Base-by-base conservation (phyloP, 2,797 vertebrate genomes). In the Cephalopachus bancanus region DNA sequence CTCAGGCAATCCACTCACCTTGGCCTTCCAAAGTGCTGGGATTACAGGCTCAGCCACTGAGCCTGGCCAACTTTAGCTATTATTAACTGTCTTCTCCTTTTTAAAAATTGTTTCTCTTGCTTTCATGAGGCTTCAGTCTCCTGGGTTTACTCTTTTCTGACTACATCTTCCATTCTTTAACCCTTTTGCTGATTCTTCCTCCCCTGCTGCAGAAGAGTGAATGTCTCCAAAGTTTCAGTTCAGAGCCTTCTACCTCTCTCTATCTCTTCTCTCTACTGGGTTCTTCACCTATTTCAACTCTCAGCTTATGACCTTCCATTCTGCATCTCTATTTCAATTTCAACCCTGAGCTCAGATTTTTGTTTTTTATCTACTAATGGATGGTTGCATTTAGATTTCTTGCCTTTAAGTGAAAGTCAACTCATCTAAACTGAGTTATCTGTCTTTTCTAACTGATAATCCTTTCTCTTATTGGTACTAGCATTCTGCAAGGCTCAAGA, bases 111-210 rank as follows among this genome's bases (percentile, higher is more conserved):
- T 59, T 64, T 65, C 28, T 17, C 44, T 81, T 65, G 44, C 9
- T 91, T 95, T 86, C 71, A n/a, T 22, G 65, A 55, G 81, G 64
- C 37, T 84, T 30, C 28, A 33, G 60, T 64, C 67, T 83, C 94
- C 19, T 60, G n/a, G 49, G 24, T 75, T n/a, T 87, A 28, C 14
- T 84, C 44, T 74, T 15, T 12, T 19, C 67, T 59, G 15, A 44
- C 57, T 74, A 10, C 44, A 9, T 72, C 67, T 65, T 89, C 59
- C 64, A 37, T 49, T 67, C 37, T 20, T 30, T 26, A 33, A 57
- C 10, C 28, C 33, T 26, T 49, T 75, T 7, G 20, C 49, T 83
- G 24, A 30, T 60, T 62, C 19, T 65, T 65, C 28, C 51, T 79
- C 14, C 16, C 26, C 0, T 1, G 49, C n/a, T 6, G 64, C 24